Conservation (phyloP, 2,888 invertebrate species). For the Hemaris fuciformis region DNA sequence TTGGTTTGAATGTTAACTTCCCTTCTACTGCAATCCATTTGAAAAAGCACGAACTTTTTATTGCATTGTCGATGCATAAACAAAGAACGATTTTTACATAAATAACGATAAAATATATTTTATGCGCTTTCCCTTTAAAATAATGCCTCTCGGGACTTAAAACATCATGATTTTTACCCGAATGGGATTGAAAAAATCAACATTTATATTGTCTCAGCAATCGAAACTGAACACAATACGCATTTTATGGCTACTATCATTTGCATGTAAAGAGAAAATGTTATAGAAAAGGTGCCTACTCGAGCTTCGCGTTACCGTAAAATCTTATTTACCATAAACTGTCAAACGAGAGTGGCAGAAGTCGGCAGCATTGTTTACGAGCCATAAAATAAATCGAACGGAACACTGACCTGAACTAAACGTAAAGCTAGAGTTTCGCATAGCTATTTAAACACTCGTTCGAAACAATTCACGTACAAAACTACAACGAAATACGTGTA, state of each 20-base stretch:
- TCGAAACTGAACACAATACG: constrained; percentile 43
- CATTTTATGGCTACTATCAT: constrained; percentile 51
- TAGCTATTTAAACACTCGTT: neutral
- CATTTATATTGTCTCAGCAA: constrained; percentile 45
- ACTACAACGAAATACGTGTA: neutral
- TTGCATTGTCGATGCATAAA: neutral
- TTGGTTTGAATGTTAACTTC: neutral
- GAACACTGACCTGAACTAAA: constrained; percentile 32
- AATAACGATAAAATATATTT: neutral
- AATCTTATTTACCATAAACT: constrained; percentile 76
- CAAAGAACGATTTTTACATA: neutral
- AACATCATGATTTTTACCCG: constrained; percentile 1
- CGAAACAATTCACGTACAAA: neutral
- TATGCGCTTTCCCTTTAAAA: neutral
- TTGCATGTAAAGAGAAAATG: constrained; percentile 63
- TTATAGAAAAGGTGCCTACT: constrained; percentile 48
- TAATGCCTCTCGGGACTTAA: neutral
- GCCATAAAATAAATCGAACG: constrained; percentile 77
- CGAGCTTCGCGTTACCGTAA: constrained; percentile 61
- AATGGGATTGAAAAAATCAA: constrained; percentile 35
- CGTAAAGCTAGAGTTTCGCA: constrained; percentile 1
- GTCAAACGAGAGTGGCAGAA: constrained; percentile 65
- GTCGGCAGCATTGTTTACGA: constrained; percentile 72
- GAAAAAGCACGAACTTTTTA: neutral
- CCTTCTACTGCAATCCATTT: neutral